phyloP scores from a whole-genome alignment of 2,113 vertebrate genomes.

The Crotalus viridis region DNA sequence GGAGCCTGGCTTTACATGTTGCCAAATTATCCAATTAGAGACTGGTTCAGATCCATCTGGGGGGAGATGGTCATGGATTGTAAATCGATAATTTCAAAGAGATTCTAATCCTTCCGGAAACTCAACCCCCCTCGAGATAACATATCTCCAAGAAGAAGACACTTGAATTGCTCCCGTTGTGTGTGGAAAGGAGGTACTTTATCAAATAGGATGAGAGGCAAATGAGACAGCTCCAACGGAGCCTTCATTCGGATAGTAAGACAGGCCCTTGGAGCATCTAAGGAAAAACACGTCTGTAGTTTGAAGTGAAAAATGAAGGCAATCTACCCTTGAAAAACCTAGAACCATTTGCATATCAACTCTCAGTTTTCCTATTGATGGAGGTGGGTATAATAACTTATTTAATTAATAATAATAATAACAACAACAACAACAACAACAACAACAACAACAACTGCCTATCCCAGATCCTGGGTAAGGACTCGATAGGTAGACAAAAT shows the following conservation, averaged over 20 bases:
- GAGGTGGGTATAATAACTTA: neutral
- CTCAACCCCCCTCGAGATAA: neutral
- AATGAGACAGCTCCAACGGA: neutral
- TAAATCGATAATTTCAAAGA: conserved; percentile 53
- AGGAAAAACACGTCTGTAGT: neutral
- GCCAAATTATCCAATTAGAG: conserved; percentile 55
- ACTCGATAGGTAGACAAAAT: no score
- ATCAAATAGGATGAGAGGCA: neutral
- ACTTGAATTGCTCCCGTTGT: neutral
- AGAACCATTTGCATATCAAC: neutral
- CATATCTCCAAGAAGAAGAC: neutral
- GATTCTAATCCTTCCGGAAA: conserved; percentile 30
- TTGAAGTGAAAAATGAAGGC: neutral
- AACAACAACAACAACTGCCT: no score
- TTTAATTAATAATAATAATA: neutral
- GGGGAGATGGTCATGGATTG: conserved; percentile 47
- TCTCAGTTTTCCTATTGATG: neutral
- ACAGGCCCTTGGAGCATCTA: neutral
- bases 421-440: rapidly evolving
- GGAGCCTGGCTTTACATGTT: conserved; percentile 46
- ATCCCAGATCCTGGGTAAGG: no score
- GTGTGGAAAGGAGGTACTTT: neutral
- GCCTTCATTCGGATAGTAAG: neutral
- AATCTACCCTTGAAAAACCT: neutral
- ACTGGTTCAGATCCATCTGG: conserved; percentile 59